phyloP scores from a whole-genome alignment of 2,113 vertebrate species.

The Ornithorhynchus anatinus region DNA sequence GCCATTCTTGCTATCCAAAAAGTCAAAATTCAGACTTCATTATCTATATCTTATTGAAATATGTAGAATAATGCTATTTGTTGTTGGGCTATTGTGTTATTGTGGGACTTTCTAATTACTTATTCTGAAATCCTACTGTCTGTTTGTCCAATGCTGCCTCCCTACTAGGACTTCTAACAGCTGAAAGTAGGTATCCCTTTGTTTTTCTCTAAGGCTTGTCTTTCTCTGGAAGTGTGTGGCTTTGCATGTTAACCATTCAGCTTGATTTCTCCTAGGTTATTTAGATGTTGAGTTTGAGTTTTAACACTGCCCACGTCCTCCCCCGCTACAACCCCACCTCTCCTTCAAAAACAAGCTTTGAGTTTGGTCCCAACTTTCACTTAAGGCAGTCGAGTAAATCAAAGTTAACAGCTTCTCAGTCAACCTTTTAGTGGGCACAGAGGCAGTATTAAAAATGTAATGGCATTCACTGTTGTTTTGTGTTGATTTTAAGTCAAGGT shows the following conservation, averaged over 20 bases:
- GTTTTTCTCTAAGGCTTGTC: conserved; percentile 77
- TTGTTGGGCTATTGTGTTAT: conserved; percentile 55
- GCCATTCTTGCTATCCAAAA: no score
- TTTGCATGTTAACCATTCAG: conserved; percentile 69
- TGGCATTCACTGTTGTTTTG: conserved; percentile 27
- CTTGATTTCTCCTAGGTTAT: conserved; percentile 59
- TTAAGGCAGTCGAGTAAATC: neutral
- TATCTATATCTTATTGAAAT: conserved; percentile 4
- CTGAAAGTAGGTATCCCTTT: conserved; percentile 96
- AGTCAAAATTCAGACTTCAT: no score
- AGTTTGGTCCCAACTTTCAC: neutral
- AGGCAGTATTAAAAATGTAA: conserved; percentile 73
- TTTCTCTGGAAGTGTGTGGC: conserved; percentile 68
- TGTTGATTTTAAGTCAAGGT: conserved; percentile 30
- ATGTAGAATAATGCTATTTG: conserved; percentile 35
- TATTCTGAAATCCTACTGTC: conserved; percentile 78
- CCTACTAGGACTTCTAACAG: conserved; percentile 94
- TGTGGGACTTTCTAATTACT: conserved; percentile 70
- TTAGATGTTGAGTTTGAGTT: conserved; percentile 55
- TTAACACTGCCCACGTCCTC: conserved; percentile 76
- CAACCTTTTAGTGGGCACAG: neutral
- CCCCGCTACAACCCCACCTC: no score
- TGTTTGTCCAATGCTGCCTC: conserved; percentile 88
- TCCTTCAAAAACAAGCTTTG: no score
- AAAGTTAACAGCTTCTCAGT: conserved; percentile 23